A percentile compares a stretch with the other conserved stretches of the same genome.
Conservation (phyloP, 1,140 invertebrate genomes). For the Drosophila ananassae region DNA sequence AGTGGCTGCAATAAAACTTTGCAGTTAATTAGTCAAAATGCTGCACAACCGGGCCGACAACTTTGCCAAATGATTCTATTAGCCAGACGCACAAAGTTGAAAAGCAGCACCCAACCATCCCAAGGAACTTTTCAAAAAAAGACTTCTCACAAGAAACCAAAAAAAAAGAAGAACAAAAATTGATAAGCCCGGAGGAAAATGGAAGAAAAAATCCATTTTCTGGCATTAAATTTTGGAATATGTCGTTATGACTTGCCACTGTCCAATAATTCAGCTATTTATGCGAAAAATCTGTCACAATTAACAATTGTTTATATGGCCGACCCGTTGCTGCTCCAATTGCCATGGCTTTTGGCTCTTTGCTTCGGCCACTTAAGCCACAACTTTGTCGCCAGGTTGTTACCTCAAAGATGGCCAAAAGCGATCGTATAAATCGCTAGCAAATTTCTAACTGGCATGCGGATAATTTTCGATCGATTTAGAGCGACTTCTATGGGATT, state of each 20-base stretch:
- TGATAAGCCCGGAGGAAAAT: not conserved
- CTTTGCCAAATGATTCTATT: conserved; percentile 66
- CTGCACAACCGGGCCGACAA: conserved; percentile 70
- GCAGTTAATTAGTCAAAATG: conserved; percentile 81
- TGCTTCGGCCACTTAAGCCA: not conserved
- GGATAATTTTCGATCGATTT: conserved; percentile 18
- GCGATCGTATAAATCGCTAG: conserved; percentile 14
- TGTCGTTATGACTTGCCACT: conserved; percentile 18
- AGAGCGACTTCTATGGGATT: not conserved
- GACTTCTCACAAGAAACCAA: too few species aligned
- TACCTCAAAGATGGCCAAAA: not conserved
- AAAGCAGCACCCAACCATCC: conserved; percentile 15
- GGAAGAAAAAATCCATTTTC: conserved; percentile 29
- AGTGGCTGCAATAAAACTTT: conserved; percentile 68
- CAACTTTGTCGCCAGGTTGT: conserved; percentile 30
- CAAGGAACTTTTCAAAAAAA: conserved; percentile 13
- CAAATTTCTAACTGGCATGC: conserved; percentile 7
- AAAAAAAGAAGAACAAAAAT: not conserved
- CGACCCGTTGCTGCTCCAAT: conserved; percentile 33
- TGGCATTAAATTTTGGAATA: conserved; percentile 43
- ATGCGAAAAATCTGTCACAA: conserved; percentile 28
- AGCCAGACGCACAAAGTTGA: conserved; percentile 37
- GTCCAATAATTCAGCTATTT: conserved; percentile 31
- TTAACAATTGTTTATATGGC: conserved; percentile 48
- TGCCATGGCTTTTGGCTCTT: not conserved